Base-by-base conservation (phyloP, 2,888 invertebrate genomes). In the Tipula lateralis region DNA sequence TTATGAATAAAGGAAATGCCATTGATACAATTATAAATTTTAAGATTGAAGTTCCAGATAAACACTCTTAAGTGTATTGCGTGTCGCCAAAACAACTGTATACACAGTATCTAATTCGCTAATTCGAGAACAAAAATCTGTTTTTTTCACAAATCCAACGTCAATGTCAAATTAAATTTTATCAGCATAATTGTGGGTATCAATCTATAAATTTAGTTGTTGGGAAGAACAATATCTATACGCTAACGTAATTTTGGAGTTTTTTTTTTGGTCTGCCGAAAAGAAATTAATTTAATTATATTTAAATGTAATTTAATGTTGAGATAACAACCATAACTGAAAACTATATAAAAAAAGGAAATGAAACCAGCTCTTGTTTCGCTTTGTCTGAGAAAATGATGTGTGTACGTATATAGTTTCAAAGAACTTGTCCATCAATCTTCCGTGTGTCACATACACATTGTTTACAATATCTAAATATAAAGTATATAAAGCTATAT, bases 1-100 rank as follows among this genome's bases (percentile, higher is more conserved):
- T 66, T 66, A 66, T 66, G 66, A 9, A 24, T 66, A 66, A 66
- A 66, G 66, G 66, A 66, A 66, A 66, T 66, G 66, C 66, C 66
- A 66, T 66, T 66, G 66, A 66, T 24, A 66, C 19, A 66, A 66
- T 66, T 66, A 66, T 9, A 66, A 66, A 66, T 19, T 66, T 7
- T 66, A 24, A 66, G 24, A 66, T 24, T 9, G 0, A 24, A 66
- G 0, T n/a, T 9, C 9, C 4, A 66, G 66, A 66, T 66, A n/a
- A n/a, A 66, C 9, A 44, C 39, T 1, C 24, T 9, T 66, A 66
- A 66, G 9, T 24, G 2, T 39, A 66, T 19, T 66, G 66, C 24
- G 66, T 66, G 66, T 66, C 66, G 24, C 66, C 66, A 66, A 66
- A 66, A 66, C 66, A 66, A 66, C 66, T 24, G 66, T 24, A n/a